Evolutionary conservation across 2,797 vertebrate species (phyloP).

Genomic region (Arnoldichthys spilopterus): DNA sequence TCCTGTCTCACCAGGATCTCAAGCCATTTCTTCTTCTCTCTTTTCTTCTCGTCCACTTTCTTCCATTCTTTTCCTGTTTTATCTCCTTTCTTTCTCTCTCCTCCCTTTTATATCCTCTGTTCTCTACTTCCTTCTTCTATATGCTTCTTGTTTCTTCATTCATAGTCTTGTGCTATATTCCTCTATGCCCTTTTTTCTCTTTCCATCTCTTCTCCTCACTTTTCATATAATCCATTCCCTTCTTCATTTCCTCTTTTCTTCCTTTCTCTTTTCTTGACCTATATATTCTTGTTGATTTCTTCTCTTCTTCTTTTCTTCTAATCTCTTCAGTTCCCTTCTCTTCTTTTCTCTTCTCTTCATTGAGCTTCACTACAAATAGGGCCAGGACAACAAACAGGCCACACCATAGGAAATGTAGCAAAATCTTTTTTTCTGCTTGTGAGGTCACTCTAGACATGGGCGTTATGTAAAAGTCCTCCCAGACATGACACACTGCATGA

Average conservation of each 20-base stretch:
- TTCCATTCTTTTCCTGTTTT: not conserved
- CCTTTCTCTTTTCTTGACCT: no score
- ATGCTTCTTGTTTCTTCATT: not conserved
- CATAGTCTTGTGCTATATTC: not conserved
- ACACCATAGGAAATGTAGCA: not conserved
- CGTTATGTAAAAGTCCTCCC: not conserved
- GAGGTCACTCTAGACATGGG: not conserved
- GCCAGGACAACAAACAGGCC: not conserved
- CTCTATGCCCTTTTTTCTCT: not conserved
- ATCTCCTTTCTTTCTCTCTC: not conserved
- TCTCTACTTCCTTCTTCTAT: not conserved
- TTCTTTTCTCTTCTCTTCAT: not conserved
- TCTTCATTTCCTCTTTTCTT: not conserved
- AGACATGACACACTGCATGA: not conserved
- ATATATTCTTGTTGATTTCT: no score
- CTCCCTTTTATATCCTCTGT: no score
- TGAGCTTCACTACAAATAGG: not conserved
- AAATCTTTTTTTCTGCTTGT: not conserved
- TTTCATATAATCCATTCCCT: not conserved
- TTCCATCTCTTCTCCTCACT: not conserved
- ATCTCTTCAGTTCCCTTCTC: not conserved
- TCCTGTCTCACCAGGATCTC: not conserved
- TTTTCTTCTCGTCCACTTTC: not conserved
- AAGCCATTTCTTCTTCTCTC: not conserved
- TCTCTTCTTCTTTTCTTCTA: not conserved